phyloP scores from a whole-genome alignment of 2,797 vertebrate genomes.

The Myotis vivesi region DNA sequence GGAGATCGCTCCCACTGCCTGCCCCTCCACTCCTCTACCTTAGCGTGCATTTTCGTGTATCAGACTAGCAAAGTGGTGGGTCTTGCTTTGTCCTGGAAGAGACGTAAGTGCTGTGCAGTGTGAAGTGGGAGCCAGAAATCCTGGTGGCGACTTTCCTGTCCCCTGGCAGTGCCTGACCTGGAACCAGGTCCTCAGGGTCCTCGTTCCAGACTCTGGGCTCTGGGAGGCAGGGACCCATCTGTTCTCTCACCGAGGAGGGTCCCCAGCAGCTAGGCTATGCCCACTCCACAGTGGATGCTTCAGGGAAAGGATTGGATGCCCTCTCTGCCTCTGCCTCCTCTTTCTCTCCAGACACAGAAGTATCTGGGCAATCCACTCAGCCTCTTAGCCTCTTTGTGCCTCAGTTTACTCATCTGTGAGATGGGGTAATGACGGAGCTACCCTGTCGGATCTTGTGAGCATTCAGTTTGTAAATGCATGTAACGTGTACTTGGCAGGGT shows the following conservation, averaged over 20 bases:
- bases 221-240: background rate
- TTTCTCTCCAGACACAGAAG: background rate
- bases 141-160: background rate
- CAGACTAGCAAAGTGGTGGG: background rate
- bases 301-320: background rate
- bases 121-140: background rate
- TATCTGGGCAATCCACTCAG: background rate
- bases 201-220: background rate
- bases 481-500: rapidly evolving
- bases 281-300: rapidly evolving
- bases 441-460: background rate
- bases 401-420: background rate
- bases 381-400: background rate
- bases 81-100: background rate
- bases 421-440: rapidly evolving
- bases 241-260: background rate
- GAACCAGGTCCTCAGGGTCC: rapidly evolving
- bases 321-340: background rate
- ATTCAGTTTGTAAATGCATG: background rate
- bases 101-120: background rate
- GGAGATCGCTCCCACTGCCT: rapidly evolving
- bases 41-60: rapidly evolving
- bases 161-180: background rate
- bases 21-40: background rate
- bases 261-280: background rate